Conservation (phyloP, 2,888 invertebrate genomes). For the Masnerella sp. region DNA sequence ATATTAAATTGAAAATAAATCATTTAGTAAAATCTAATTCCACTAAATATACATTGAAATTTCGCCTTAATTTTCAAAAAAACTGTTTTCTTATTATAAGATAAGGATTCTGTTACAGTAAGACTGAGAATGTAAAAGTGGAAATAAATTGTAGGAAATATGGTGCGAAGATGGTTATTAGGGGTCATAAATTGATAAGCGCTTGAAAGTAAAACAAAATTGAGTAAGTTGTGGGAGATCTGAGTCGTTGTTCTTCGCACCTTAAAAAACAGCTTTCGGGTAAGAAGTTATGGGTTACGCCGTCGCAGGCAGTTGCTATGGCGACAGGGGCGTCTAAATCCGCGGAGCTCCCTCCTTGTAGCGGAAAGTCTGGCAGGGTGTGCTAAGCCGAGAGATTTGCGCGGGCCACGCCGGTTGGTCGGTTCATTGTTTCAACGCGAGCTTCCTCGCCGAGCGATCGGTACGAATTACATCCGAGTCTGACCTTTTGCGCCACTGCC, state of each 20-base stretch:
- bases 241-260: conserved; percentile 36
- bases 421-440: conserved; percentile 77
- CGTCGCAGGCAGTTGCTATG: conserved; percentile 71
- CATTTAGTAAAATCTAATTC: too few species aligned
- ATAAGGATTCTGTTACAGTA: too few species aligned
- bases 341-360: conserved; percentile 63
- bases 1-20: too few species aligned
- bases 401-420: conserved; percentile 73
- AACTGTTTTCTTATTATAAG: too few species aligned
- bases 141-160: conserved; percentile 1
- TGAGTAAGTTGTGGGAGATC: conserved; percentile 43
- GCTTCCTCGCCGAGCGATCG: conserved; percentile 59
- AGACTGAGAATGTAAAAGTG: too few species aligned
- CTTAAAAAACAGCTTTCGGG: conserved; percentile 56
- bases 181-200: conserved; percentile 25
- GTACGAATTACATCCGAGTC: conserved; percentile 55
- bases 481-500: conserved; percentile 61
- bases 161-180: neutral
- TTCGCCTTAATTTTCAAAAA: too few species aligned
- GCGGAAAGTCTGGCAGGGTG: conserved; percentile 65
- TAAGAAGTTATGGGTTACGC: conserved; percentile 61
- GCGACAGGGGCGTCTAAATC: conserved; percentile 74
- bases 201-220: conserved; percentile 39
- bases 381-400: conserved; percentile 76
- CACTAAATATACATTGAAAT: too few species aligned